phyloP scores from a whole-genome alignment of 2,797 vertebrate genomes.

The Crax fasciolata region DNA sequence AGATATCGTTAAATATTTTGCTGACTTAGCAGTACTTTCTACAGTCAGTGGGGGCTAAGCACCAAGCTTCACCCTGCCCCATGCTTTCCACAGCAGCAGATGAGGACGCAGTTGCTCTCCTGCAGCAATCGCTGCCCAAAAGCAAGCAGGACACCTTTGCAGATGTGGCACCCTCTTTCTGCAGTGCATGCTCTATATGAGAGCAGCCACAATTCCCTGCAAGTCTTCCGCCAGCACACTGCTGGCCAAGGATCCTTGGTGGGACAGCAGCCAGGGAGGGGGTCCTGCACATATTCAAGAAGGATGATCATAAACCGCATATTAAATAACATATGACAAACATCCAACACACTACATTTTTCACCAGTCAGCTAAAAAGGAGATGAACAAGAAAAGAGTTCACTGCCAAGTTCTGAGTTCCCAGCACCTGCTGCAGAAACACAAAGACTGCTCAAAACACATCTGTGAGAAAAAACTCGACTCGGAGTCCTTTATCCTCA shows the following conservation, averaged over 20 bases:
- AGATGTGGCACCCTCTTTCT: background rate
- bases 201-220: background rate
- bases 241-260: background rate
- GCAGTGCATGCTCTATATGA: fast-evolving
- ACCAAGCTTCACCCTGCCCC: fast-evolving
- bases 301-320: background rate
- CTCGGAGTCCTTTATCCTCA: background rate
- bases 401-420: background rate
- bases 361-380: background rate
- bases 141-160: background rate
- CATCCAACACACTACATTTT: background rate
- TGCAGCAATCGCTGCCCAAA: background rate
- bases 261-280: background rate
- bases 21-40: background rate
- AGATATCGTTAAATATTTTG: background rate
- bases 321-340: background rate
- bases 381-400: background rate
- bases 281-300: background rate
- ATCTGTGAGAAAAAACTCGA: conserved; percentile 15
- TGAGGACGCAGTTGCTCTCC: fast-evolving
- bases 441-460: background rate
- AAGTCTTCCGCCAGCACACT: background rate
- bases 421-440: background rate
- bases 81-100: background rate
- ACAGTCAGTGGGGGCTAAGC: background rate